Evolutionary conservation across 1,140 invertebrate species (phyloP).

Genomic region (Drosophila ananassae): DNA sequence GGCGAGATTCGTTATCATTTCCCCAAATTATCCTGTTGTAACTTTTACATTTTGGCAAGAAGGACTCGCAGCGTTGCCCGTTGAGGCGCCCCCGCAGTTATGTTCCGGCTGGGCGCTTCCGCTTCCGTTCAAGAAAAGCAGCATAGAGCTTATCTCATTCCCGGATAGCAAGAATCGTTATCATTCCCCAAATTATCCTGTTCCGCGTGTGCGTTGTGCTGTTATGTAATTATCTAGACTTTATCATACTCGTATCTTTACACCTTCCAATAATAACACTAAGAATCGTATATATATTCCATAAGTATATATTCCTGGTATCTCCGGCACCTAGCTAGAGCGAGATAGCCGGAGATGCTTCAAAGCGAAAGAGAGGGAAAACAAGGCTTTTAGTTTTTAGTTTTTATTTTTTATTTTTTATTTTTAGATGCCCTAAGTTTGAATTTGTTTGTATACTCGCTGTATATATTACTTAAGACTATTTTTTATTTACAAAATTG

Average conservation of each 20-base stretch:
- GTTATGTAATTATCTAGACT: no score
- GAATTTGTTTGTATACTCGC: background rate
- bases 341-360: background rate
- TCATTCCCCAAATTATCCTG: background rate
- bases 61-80: no score
- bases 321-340: background rate
- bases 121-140: no score
- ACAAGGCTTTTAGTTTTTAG: constrained; percentile 1
- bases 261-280: no score
- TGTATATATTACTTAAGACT: background rate
- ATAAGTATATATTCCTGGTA: background rate
- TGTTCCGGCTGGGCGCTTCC: no score
- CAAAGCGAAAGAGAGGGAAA: constrained; percentile 3
- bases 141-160: no score
- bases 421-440: background rate
- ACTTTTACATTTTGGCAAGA: no score
- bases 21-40: no score
- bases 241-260: no score
- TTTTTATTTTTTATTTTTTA: background rate
- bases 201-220: no score
- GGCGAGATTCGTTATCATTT: no score
- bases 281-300: background rate
- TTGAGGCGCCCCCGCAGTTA: no score
- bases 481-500: background rate
- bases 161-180: background rate